These are phyloP conservation scores for Aspidiotus destructor DNA, from an alignment of 2,888 invertebrate species.

Conservation along the genomic window DNA sequence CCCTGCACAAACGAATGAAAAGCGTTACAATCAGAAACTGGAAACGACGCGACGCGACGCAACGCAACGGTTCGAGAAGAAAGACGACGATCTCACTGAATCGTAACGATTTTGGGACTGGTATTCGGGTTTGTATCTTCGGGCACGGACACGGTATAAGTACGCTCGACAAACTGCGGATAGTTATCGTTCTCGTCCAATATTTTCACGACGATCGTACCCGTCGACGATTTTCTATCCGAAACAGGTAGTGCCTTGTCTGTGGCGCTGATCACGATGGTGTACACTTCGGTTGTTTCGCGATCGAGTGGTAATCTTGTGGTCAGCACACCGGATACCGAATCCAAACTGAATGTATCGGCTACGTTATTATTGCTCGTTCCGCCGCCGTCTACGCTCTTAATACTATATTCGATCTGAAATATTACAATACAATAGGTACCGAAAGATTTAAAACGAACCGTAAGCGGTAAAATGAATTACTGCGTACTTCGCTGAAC, in stretches of 20 bases:
- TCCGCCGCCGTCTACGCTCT: constrained; percentile 58
- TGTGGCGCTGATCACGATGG: constrained; percentile 70
- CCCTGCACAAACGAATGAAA: constrained; percentile 46
- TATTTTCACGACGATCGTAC: constrained; percentile 70
- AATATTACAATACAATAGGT: constrained; percentile 31
- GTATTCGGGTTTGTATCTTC: constrained; percentile 81
- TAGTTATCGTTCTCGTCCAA: constrained; percentile 89
- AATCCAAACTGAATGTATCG: constrained; percentile 75
- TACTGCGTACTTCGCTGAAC: neutral
- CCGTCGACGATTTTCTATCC: constrained; percentile 62
- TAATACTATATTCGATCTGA: constrained; percentile 65
- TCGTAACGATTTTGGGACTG: constrained; percentile 71
- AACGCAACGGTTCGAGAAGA: too few relatives aligned
- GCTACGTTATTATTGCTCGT: constrained; percentile 43
- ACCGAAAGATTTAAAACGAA: neutral
- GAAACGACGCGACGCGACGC: too few relatives aligned
- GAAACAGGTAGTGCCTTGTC: constrained; percentile 73
- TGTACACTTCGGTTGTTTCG: constrained; percentile 77
- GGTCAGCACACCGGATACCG: constrained; percentile 73
- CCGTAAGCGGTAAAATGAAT: neutral
- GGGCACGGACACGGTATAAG: constrained; percentile 74
- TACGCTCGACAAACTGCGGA: constrained; percentile 82
- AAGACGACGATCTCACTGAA: constrained; percentile 47
- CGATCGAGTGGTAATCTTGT: constrained; percentile 73
- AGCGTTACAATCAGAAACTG: neutral